Evolutionary conservation across 23 tunicate genomes (phyloP).

Genomic region (Trididemnum clinides): DNA sequence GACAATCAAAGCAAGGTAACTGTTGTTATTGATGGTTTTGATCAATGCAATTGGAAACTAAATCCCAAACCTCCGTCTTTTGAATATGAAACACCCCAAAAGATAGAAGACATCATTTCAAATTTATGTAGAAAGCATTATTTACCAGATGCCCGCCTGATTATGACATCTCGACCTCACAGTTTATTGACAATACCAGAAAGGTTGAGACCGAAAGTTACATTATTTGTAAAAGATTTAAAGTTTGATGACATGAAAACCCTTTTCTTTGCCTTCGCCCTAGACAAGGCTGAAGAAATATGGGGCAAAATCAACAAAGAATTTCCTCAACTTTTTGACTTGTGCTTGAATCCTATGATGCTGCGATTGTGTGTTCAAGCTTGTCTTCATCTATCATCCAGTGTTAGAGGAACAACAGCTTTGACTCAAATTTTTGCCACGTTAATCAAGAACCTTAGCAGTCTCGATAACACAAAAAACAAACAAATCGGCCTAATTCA

Average conservation of each 20-base stretch:
- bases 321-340: slow-evolving; percentile 24
- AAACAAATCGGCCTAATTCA: neutral
- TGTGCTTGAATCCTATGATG: slow-evolving; percentile 30
- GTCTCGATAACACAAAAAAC: neutral
- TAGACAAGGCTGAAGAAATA: neutral
- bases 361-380: slow-evolving; percentile 10
- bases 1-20: slow-evolving; percentile 13
- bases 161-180: slow-evolving; percentile 41
- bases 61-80: neutral
- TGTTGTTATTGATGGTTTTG: slow-evolving; percentile 29
- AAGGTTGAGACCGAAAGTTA: neutral
- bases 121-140: slow-evolving; percentile 16
- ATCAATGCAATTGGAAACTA: slow-evolving; percentile 21
- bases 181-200: neutral
- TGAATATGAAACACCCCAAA: neutral
- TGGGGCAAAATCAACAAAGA: slow-evolving; percentile 12
- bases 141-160: neutral
- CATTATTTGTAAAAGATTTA: slow-evolving; percentile 1
- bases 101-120: slow-evolving; percentile 6
- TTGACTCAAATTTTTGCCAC: slow-evolving; percentile 19
- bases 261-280: slow-evolving; percentile 20
- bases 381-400: neutral
- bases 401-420: slow-evolving; percentile 3
- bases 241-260: neutral
- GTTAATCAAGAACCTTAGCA: neutral